phyloP scores from a whole-genome alignment of 2,113 vertebrate species.

The Boulengeromyrus knoepffleri region DNA sequence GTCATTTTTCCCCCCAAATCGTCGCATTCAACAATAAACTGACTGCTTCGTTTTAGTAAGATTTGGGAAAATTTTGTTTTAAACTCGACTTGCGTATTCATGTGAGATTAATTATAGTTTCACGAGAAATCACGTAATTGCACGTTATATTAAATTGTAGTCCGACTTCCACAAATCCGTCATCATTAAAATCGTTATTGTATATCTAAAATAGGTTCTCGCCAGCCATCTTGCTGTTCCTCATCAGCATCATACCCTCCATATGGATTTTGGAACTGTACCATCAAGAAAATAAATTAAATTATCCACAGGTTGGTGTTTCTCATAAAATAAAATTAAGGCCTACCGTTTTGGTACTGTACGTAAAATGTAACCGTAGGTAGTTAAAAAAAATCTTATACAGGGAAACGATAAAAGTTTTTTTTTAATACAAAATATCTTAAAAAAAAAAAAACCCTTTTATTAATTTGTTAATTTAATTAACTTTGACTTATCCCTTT shows the following conservation, averaged over 20 bases:
- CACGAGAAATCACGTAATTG: background rate
- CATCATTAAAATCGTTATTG: conserved; percentile 24
- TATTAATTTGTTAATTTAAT: background rate
- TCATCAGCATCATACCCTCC: conserved; percentile 84
- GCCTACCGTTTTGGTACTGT: background rate
- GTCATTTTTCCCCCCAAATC: background rate
- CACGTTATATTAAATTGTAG: background rate
- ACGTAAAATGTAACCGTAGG: background rate
- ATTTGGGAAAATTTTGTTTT: background rate
- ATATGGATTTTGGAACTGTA: conserved; percentile 90
- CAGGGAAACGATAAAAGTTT: background rate
- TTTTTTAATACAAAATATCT: background rate
- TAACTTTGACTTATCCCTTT: background rate
- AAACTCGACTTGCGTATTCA: background rate
- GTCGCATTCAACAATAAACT: background rate
- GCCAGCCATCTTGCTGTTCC: conserved; percentile 84
- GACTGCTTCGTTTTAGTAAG: background rate
- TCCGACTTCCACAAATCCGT: background rate
- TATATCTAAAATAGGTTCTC: conserved; percentile 65
- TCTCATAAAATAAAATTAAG: background rate
- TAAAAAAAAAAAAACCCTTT: no score
- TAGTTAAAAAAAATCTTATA: background rate
- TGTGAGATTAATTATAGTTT: background rate
- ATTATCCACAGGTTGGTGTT: conserved; percentile 30
- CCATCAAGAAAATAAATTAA: conserved; percentile 42